Conservation (phyloP, 2,113 vertebrate species). For the Rhagologus leucostigma region DNA sequence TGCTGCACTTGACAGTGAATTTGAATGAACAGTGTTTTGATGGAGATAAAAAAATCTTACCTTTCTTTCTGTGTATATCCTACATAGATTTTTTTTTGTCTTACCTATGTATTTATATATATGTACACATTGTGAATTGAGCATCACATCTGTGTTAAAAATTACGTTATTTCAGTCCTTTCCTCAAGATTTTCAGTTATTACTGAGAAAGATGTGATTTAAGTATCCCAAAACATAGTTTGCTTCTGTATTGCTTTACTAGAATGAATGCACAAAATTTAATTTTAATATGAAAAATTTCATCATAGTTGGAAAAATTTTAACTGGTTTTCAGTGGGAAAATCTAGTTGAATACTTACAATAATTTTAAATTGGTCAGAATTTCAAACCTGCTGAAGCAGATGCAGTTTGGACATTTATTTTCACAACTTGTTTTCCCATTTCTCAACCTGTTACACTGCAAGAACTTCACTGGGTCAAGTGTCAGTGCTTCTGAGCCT, state of each 20-base stretch:
- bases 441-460: slow-evolving; percentile 23
- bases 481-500: slow-evolving; percentile 37
- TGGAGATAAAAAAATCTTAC: background rate
- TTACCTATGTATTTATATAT: background rate
- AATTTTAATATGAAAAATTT: background rate
- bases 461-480: slow-evolving; percentile 26
- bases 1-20: background rate
- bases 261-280: background rate
- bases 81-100: background rate
- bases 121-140: background rate
- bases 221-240: background rate
- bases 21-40: background rate
- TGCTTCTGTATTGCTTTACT: background rate
- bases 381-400: slow-evolving; percentile 3
- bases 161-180: background rate
- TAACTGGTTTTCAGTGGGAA: background rate
- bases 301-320: background rate
- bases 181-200: background rate
- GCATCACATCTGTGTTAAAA: background rate
- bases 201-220: background rate
- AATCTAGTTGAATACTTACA: background rate
- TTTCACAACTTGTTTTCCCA: slow-evolving; percentile 19
- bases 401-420: background rate
- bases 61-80: background rate
- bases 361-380: background rate